A percentile compares a stretch with the other conserved stretches of the same genome.
These are phyloP conservation scores for Diploscapter pachys DNA, from an alignment of 1,140 invertebrate genomes.

Conservation along the genomic window DNA sequence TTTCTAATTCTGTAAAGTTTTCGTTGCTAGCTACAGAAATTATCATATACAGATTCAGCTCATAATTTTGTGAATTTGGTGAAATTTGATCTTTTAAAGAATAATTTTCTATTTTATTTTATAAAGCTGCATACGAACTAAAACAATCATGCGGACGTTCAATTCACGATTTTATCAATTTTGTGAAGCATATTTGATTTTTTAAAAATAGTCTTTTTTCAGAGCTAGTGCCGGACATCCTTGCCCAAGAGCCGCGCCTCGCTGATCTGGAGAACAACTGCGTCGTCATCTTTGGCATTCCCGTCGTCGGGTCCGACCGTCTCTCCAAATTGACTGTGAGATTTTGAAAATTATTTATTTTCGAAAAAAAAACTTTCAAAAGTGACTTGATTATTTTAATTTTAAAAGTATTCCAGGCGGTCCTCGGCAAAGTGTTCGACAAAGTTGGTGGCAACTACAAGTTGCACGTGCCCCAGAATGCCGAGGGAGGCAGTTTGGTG, in stretches of 20 bases:
- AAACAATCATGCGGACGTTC: too few relatives aligned
- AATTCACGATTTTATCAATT: too few relatives aligned
- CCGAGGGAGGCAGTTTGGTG: conserved; percentile 71
- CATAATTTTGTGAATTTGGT: too few relatives aligned
- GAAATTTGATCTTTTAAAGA: too few relatives aligned
- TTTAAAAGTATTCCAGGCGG: conserved; percentile 2
- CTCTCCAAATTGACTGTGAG: conserved; percentile 74
- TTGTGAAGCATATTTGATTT: conserved; percentile 61
- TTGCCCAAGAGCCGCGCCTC: conserved; percentile 76
- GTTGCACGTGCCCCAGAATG: conserved; percentile 80
- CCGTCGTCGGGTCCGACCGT: conserved; percentile 82
- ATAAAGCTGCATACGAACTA: too few relatives aligned
- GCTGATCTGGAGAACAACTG: conserved; percentile 91
- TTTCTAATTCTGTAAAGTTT: conserved; percentile 63
- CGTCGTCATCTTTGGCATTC: conserved; percentile 91
- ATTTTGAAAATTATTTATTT: too few relatives aligned
- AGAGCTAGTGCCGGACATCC: conserved; percentile 28
- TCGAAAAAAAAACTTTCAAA: conserved; percentile 60
- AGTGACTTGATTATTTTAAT: not conserved
- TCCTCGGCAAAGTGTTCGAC: conserved; percentile 73
- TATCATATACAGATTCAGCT: too few relatives aligned
- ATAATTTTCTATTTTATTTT: too few relatives aligned
- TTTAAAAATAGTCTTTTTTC: conserved; percentile 72
- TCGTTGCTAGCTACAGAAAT: too few relatives aligned
- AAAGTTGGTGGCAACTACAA: conserved; percentile 87